Conservation (phyloP, 2,797 vertebrate genomes). For the Notolepis coatsorum region DNA sequence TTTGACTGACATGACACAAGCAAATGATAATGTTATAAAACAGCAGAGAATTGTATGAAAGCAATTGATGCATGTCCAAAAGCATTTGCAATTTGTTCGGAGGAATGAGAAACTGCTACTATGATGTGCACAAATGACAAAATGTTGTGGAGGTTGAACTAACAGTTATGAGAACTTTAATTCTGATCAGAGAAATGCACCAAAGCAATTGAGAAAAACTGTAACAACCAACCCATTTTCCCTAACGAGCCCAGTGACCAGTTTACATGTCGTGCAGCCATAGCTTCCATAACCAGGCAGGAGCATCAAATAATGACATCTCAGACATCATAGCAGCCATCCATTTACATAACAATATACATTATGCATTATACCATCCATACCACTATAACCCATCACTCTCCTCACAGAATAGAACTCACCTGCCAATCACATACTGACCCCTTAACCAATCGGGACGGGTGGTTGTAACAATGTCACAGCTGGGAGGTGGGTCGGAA, state of each 20-base stretch:
- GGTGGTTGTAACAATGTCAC: not conserved
- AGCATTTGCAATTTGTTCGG: no score
- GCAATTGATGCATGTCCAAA: no score
- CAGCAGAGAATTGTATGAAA: no score
- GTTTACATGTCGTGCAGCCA: constrained; percentile 12
- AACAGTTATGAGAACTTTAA: no score
- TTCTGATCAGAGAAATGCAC: no score
- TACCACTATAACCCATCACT: not conserved
- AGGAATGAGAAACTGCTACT: no score
- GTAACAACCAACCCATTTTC: not conserved
- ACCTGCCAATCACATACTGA: not conserved
- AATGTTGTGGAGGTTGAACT: no score
- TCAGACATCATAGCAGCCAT: constrained; percentile 9
- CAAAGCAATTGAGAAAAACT: no score
- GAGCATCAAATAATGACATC: not conserved
- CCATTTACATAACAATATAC: not conserved
- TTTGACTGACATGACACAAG: no score
- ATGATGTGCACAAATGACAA: no score
- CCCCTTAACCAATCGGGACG: not conserved
- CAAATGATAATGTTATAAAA: no score
- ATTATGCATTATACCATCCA: not conserved
- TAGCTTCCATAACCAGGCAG: constrained; percentile 13
- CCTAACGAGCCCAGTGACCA: not conserved
- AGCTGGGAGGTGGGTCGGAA: constrained; percentile 5
- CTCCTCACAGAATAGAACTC: constrained; percentile 5